Evolutionary conservation across 2,797 vertebrate species (phyloP), one percentile per base, ranked within the genome.

Genomic region (Botia almorhae): DNA sequence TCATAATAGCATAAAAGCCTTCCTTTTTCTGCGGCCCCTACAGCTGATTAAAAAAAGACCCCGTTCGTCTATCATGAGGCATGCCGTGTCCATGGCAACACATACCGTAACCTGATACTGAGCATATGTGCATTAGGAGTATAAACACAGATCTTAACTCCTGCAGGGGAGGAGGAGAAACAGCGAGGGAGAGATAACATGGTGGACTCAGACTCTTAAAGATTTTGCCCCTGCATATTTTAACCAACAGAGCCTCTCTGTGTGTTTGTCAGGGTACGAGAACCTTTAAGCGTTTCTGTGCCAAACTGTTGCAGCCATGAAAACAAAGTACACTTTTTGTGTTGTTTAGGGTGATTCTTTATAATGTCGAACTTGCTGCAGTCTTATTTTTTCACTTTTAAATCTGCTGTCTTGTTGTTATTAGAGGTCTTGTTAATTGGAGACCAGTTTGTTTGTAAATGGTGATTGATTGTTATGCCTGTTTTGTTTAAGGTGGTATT

Each of bases 101-200:
- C 87, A 91, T 87, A 83, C 87, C 81, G 7, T 89, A 88, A 91
- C 76, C 81, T 74, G 82, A 91, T 88, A 79, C 84, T 82, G 86
- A 90, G 85, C 89, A 87, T 85, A 82, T 90, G 90, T 91, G 88
- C 84, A 75, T 72, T 17, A 74, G 86, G 86, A 85, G 83, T 87
- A 73, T 73, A 82, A 84, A 85, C 87, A 86, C 82, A 78, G 55
- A 19, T 67, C 72, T 76, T 74, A 79, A 75, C 80, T 82, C 63
- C 73, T 74, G 64, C 65, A 70, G 72, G 46, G 58, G 69, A 1
- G 55, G 39, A 55, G 29, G 33, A 63, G 56, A 23, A 51, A 60
- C 60, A 76, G 75, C 39, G 65, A 53, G 36, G 74, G 46, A 65
- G 73, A 61, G 65, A 81, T 71, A 79, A 53, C 67, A 72, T 60